Evolutionary conservation across 1,140 invertebrate species (phyloP), one percentile per base, ranked within the genome.

Genomic region (Bombus affinis): DNA sequence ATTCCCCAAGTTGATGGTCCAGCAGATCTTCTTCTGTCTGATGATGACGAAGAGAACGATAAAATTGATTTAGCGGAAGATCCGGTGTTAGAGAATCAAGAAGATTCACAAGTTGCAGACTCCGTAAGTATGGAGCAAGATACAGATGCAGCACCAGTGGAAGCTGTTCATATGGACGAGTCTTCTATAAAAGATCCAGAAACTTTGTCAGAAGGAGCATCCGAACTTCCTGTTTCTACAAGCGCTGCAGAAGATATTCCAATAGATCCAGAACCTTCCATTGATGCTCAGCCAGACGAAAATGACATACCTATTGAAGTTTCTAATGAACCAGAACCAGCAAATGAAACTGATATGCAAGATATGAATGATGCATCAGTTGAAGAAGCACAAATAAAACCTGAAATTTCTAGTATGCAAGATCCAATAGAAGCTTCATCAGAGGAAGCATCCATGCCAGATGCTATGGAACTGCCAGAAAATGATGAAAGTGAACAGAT

Each of bases 1-100:
- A 95, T 95, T 83, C 95, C 95, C 1, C 95, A 95, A 80, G 93
- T 95, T 0, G 95, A 95, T 70, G 95, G 95, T 10, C 87, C 93
- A 10, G 91, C 87, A 8, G 95, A 95, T 76, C 59, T 93, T 37
- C 87, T 94, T 0, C 90, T 94, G 3, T 93, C 92, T 1, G 94
- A 95, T 10, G 92, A 95, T 13, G 92, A 95, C 12, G 91, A 93
- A 13, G 91, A 92, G 15, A 92, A 89, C 10, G 90, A 93, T 37
- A 76, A 82, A 4, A 89, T 89, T 22, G 88, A 91, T 73, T 37
- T 81, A 12, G 91, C 92, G 1, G 90, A 92, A 18, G 75, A 92
- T 66, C 82, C 92, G 5, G 35, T 82, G 6, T 22, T 78, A 3
- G 87, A 92, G 66, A 86, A 75, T 65, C 66, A 81, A 0, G 75